phyloP scores from a whole-genome alignment of 2,888 invertebrate genomes.

The Melinopterus prodromus region DNA sequence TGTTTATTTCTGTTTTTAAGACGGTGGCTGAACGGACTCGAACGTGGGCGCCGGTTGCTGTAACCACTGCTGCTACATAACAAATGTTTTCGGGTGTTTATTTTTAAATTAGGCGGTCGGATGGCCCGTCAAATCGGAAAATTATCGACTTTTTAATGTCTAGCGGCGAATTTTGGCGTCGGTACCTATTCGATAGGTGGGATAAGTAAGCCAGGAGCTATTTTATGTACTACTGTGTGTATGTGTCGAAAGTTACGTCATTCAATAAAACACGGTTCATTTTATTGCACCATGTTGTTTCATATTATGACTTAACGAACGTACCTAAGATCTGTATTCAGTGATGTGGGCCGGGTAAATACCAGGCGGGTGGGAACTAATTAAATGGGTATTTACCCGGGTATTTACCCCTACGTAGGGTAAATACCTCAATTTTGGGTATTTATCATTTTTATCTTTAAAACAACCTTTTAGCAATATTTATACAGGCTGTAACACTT shows the following conservation, averaged over 20 bases:
- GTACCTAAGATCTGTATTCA: not conserved
- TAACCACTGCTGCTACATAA: not conserved
- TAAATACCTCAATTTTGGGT: too few species aligned
- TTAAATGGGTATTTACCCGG: too few species aligned
- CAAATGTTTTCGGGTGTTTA: not conserved
- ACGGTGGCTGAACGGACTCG: not conserved
- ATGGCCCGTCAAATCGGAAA: not conserved
- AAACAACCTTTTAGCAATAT: too few species aligned
- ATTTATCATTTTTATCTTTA: too few species aligned
- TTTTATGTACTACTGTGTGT: not conserved
- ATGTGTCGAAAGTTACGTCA: not conserved
- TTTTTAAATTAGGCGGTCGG: not conserved
- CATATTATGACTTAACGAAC: not conserved
- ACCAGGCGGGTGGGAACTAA: too few species aligned
- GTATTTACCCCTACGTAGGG: too few species aligned
- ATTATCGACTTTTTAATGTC: not conserved
- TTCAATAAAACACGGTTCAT: not conserved
- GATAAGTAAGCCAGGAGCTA: not conserved
- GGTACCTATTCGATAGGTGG: not conserved
- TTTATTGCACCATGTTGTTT: not conserved
- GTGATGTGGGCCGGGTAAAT: too few species aligned
- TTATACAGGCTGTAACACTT: too few species aligned
- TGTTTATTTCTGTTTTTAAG: not conserved
- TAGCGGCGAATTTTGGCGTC: not conserved
- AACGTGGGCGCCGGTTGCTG: not conserved